Conservation (phyloP, 1,140 invertebrate species). For the Drosophila novamexicana region DNA sequence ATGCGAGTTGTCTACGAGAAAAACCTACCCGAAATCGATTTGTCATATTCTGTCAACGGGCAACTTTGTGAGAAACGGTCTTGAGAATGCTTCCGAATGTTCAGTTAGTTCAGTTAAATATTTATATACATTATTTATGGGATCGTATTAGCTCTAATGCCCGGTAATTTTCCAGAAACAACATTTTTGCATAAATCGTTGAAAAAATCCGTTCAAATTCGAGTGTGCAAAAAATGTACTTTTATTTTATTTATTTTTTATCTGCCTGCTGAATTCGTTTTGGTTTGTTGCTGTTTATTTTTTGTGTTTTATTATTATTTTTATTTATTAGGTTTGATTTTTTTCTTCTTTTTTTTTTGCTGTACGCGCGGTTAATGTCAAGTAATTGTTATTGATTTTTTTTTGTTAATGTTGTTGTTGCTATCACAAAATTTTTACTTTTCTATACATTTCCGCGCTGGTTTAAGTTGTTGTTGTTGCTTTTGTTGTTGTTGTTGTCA, state of each 20-base stretch:
- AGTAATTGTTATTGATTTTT: slow-evolving; percentile 81
- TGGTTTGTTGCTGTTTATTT: slow-evolving; percentile 16
- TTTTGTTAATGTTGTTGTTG: slow-evolving; percentile 33
- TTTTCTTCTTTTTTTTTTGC: slow-evolving; percentile 36
- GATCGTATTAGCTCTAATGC: not conserved
- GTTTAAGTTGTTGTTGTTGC: slow-evolving; percentile 14
- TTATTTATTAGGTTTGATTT: not conserved
- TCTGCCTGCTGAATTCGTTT: slow-evolving; percentile 19
- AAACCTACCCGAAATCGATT: slow-evolving; percentile 19
- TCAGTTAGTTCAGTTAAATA: not conserved
- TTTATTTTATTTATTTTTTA: slow-evolving; percentile 20
- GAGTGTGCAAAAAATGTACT: slow-evolving; percentile 12
- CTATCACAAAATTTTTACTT: slow-evolving; percentile 30
- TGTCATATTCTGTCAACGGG: slow-evolving; percentile 39
- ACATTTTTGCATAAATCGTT: not conserved
- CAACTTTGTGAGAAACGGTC: not conserved
- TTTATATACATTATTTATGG: not conserved
- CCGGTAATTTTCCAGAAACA: slow-evolving; percentile 31
- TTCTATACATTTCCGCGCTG: slow-evolving; percentile 60
- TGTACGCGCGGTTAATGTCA: slow-evolving; percentile 65
- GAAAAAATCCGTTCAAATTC: slow-evolving; percentile 6
- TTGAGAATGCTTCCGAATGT: slow-evolving; percentile 26
- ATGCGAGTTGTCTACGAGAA: not conserved
- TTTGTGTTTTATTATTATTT: slow-evolving; percentile 11
- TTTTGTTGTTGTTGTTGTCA: slow-evolving; percentile 4